phyloP scores from a whole-genome alignment of 2,797 vertebrate species.

The Phalanger gymnotis region DNA sequence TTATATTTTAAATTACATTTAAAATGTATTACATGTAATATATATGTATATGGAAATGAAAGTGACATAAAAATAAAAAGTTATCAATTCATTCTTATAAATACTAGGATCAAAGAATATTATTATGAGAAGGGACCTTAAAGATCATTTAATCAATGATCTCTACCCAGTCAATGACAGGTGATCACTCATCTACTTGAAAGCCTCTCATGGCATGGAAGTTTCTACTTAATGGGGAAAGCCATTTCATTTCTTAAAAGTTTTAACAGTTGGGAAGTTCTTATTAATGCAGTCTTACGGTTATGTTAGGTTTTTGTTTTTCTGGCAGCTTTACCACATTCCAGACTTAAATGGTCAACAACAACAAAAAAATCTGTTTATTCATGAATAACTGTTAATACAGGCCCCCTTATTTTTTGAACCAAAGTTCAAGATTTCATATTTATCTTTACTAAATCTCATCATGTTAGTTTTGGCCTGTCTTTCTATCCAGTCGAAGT shows the following conservation, averaged over 20 bases:
- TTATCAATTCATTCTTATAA: neutral
- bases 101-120: neutral
- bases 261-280: neutral
- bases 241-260: neutral
- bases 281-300: too few species aligned
- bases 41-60: neutral
- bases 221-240: neutral
- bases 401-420: too few species aligned
- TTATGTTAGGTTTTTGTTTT: too few species aligned
- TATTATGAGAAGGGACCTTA: neutral
- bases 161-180: neutral
- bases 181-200: neutral
- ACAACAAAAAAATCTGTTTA: too few species aligned
- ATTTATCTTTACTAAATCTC: neutral
- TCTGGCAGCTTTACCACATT: too few species aligned
- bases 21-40: neutral
- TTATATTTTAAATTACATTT: neutral
- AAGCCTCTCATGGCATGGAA: neutral
- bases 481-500: neutral
- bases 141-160: neutral
- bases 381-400: too few species aligned
- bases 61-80: neutral
- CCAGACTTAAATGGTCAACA: too few species aligned
- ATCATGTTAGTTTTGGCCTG: neutral
- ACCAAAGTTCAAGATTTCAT: neutral